Conservation (phyloP, 2,113 vertebrate genomes). For the Platysternon megacephalum region DNA sequence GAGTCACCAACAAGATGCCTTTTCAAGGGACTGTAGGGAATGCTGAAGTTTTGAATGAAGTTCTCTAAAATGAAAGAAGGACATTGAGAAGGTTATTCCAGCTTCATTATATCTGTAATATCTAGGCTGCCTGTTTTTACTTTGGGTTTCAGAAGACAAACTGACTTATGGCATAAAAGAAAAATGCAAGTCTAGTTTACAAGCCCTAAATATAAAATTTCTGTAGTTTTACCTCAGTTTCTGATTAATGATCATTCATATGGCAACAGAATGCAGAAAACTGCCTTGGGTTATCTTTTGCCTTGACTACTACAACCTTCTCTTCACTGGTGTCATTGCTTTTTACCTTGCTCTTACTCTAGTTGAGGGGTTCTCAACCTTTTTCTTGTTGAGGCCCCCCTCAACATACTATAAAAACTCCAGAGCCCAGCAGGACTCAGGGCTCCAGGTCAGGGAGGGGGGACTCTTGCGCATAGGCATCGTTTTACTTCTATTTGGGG, state of each 20-base stretch:
- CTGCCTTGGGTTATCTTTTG: neutral
- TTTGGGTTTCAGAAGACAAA: neutral
- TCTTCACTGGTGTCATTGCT: neutral
- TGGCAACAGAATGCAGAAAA: neutral
- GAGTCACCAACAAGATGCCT: conserved; percentile 89
- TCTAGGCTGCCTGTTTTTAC: conserved; percentile 21
- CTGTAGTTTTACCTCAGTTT: neutral
- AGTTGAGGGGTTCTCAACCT: neutral
- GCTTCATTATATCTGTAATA: neutral
- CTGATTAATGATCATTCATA: neutral
- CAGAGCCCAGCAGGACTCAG: no score
- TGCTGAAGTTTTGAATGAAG: conserved; percentile 95
- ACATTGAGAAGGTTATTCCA: conserved; percentile 20
- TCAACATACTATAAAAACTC: no score
- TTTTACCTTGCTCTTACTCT: neutral
- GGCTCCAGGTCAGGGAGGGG: no score
- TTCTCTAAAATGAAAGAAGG: conserved; percentile 80
- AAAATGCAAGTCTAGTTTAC: neutral
- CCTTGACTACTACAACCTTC: neutral
- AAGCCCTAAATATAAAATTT: neutral
- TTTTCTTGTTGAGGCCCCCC: no score
- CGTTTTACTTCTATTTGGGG: no score
- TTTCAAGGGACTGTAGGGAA: conserved; percentile 89
- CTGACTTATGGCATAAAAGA: neutral
- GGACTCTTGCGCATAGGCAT: no score